Evolutionary conservation across 2,888 invertebrate species (phyloP).

Genomic region (Protodeltote pygarga): DNA sequence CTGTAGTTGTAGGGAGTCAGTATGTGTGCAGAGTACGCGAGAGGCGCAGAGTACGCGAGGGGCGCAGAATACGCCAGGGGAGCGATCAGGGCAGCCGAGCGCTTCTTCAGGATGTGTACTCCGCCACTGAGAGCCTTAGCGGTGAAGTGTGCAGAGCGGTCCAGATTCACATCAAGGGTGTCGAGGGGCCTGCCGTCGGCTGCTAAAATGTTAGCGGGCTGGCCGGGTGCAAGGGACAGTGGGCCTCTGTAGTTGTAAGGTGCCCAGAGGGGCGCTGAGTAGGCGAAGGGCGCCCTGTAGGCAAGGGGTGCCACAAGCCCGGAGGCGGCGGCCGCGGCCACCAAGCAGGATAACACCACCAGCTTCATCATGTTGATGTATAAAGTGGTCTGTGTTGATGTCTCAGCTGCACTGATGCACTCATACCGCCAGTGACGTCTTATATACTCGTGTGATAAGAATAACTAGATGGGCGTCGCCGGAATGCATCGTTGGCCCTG

Average conservation of each 20-base stretch:
- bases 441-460: constrained; percentile 66
- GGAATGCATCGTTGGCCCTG: constrained; percentile 33
- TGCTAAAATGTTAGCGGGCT: constrained; percentile 75
- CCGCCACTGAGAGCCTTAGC: constrained; percentile 62
- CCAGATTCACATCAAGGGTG: constrained; percentile 77
- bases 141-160: constrained; percentile 72
- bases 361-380: constrained; percentile 77
- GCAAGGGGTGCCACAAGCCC: constrained; percentile 44
- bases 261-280: constrained; percentile 53
- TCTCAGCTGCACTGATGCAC: constrained; percentile 70
- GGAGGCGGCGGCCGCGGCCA: constrained; percentile 85
- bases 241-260: constrained; percentile 74
- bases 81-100: constrained; percentile 59
- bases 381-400: constrained; percentile 76
- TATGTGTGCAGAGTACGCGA: constrained; percentile 42
- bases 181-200: constrained; percentile 79
- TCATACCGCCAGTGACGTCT: constrained; percentile 49
- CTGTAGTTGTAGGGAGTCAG: constrained; percentile 67
- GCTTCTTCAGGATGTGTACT: constrained; percentile 68
- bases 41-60: constrained; percentile 25
- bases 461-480: constrained; percentile 52
- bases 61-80: constrained; percentile 30
- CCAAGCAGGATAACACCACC: constrained; percentile 88
- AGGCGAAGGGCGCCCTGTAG: constrained; percentile 49
- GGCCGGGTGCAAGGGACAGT: constrained; percentile 76